A percentile compares a stretch with the other conserved stretches of the same genome.
Conservation (phyloP, 2,113 vertebrate genomes). For the Calidris pugnax region DNA sequence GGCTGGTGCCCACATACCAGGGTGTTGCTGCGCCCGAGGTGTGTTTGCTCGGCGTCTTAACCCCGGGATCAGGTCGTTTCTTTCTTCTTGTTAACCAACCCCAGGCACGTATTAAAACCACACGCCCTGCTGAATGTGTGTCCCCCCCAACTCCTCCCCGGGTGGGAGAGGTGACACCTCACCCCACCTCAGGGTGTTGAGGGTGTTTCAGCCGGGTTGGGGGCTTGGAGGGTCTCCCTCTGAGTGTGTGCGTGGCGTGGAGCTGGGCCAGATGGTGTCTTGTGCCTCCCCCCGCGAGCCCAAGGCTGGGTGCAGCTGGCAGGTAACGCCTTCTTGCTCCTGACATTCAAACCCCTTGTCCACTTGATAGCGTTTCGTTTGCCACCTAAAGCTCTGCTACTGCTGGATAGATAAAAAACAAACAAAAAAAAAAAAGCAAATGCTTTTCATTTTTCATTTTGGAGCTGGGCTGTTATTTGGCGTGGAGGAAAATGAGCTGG, state of each 20-base stretch:
- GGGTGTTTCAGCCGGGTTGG: not conserved
- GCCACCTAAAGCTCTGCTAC: not conserved
- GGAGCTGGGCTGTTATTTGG: not conserved
- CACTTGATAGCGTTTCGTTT: not conserved
- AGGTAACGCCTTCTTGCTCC: not conserved
- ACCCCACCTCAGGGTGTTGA: not conserved
- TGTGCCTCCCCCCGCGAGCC: not conserved
- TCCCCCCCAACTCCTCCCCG: too few relatives aligned
- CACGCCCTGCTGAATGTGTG: not conserved
- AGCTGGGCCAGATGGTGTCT: not conserved
- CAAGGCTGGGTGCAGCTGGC: not conserved
- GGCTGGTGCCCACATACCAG: not conserved
- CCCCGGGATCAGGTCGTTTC: not conserved
- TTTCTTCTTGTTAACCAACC: not conserved
- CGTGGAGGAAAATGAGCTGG: too few relatives aligned
- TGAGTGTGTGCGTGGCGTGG: not conserved
- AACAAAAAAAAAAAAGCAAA: not conserved
- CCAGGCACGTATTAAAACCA: not conserved
- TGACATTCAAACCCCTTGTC: not conserved
- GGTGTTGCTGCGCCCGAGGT: constrained; percentile 34
- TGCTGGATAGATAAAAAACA: not conserved
- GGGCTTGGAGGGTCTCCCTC: not conserved
- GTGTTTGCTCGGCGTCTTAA: not conserved
- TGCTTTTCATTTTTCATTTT: not conserved
- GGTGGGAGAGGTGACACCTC: not conserved